Evolutionary conservation across 1,140 invertebrate species (phyloP).

Genomic region (Bradysia coprophila): DNA sequence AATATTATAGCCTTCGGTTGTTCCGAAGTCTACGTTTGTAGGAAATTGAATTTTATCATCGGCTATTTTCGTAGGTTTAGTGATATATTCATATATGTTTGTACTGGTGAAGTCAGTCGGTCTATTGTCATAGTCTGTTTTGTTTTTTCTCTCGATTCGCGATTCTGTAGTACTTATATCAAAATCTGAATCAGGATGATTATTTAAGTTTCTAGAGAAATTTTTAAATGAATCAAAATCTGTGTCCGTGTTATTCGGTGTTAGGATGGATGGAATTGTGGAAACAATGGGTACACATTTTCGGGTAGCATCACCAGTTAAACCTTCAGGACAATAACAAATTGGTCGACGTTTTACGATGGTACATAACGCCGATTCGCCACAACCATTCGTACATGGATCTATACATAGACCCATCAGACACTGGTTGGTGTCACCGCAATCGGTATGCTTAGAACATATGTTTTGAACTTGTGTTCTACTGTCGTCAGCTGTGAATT

Average conservation of each 20-base stretch:
- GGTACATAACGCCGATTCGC: conserved; percentile 32
- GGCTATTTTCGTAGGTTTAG: not conserved
- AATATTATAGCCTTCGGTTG: too few species aligned
- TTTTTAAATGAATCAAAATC: too few species aligned
- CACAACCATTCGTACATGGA: conserved; percentile 40
- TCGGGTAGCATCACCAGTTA: conserved; percentile 16
- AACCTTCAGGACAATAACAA: conserved; percentile 26
- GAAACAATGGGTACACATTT: conserved; percentile 1
- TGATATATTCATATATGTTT: too few species aligned
- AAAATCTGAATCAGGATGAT: too few species aligned
- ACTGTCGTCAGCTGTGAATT: conserved; percentile 17
- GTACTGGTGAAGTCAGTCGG: too few species aligned
- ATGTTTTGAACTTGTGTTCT: conserved; percentile 23
- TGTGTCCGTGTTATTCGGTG: too few species aligned
- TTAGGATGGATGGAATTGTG: too few species aligned
- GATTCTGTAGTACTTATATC: too few species aligned
- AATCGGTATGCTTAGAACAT: conserved; percentile 42
- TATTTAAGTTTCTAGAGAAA: too few species aligned
- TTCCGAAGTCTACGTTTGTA: not conserved
- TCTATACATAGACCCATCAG: conserved; percentile 40
- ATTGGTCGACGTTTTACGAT: conserved; percentile 31
- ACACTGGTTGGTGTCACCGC: conserved; percentile 42
- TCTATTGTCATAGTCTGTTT: too few species aligned
- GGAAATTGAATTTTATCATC: not conserved
- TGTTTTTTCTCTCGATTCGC: too few species aligned